Percentiles rank a stretch among this genome's conserved stretches.
These are phyloP conservation scores for Phalacrocorax brasilianus DNA, from an alignment of 2,113 vertebrate genomes.

Conservation along the genomic window DNA sequence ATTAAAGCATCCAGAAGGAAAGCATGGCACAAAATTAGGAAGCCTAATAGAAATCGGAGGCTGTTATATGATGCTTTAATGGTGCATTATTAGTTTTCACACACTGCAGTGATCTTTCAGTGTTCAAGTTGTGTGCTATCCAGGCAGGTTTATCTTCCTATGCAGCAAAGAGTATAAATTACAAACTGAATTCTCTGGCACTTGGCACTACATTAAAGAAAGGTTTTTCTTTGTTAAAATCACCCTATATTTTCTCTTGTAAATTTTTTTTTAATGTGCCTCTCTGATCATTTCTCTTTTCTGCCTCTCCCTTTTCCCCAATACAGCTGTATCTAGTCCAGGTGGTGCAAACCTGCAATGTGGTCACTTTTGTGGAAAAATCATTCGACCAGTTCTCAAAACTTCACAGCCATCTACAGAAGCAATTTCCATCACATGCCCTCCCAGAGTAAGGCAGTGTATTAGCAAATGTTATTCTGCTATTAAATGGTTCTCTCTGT, in stretches of 20 bases:
- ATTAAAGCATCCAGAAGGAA: conserved; percentile 68
- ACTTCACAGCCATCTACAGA: conserved; percentile 83
- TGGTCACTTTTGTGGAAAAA: conserved; percentile 78
- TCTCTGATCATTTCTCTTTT: background rate
- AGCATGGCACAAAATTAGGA: conserved; percentile 56
- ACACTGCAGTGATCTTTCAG: conserved; percentile 27
- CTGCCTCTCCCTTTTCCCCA: background rate
- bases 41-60: conserved; percentile 43
- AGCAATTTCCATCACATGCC: conserved; percentile 73
- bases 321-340: conserved; percentile 78
- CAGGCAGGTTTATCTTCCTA: background rate
- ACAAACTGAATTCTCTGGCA: background rate
- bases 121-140: background rate
- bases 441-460: conserved; percentile 82
- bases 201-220: conserved; percentile 28
- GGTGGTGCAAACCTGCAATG: conserved; percentile 71
- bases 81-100: conserved; percentile 37
- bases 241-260: background rate
- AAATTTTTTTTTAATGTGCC: background rate
- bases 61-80: conserved; percentile 41
- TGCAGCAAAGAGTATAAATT: conserved; percentile 6
- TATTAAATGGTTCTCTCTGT: background rate
- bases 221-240: conserved; percentile 32
- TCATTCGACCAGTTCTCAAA: conserved; percentile 79
- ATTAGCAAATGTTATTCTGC: background rate